These are phyloP conservation scores for Timandra comae DNA, from an alignment of 2,888 invertebrate genomes.

Conservation along the genomic window DNA sequence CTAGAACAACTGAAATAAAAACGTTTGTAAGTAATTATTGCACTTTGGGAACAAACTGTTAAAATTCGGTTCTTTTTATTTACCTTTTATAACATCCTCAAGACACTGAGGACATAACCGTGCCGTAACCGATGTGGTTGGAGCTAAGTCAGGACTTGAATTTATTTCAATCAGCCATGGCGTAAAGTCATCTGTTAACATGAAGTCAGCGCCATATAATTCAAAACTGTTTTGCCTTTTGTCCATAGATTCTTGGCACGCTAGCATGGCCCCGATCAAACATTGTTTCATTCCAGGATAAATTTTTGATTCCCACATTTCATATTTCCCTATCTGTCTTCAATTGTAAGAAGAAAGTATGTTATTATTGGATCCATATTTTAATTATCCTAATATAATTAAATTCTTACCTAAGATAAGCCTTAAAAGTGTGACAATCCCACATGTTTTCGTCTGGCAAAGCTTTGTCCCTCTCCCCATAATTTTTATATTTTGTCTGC, in stretches of 20 bases:
- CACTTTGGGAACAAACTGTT: no score
- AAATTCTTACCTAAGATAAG: constrained; percentile 76
- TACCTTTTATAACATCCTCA: constrained; percentile 94
- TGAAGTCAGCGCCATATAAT: constrained; percentile 96
- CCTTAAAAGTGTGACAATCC: constrained; percentile 90
- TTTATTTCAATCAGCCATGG: constrained; percentile 98
- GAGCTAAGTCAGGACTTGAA: constrained; percentile 93
- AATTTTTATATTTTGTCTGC: constrained; percentile 90
- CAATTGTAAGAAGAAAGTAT: constrained; percentile 36
- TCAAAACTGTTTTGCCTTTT: constrained; percentile 90
- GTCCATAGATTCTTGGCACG: constrained; percentile 91
- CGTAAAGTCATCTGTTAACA: constrained; percentile 90
- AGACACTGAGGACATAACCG: constrained; percentile 90
- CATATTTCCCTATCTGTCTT: constrained; percentile 84
- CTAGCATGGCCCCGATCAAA: constrained; percentile 86
- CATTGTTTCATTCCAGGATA: constrained; percentile 92
- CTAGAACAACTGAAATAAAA: constrained; percentile 82
- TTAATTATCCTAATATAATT: not conserved
- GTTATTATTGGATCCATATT: no score
- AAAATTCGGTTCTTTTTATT: no score
- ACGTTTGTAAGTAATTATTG: no score
- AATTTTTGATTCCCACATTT: constrained; percentile 89
- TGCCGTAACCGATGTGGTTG: constrained; percentile 93
- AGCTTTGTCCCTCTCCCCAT: constrained; percentile 81
- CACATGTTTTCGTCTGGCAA: constrained; percentile 96